phyloP scores from a whole-genome alignment of 2,797 vertebrate genomes.

The Vireo griseus region DNA sequence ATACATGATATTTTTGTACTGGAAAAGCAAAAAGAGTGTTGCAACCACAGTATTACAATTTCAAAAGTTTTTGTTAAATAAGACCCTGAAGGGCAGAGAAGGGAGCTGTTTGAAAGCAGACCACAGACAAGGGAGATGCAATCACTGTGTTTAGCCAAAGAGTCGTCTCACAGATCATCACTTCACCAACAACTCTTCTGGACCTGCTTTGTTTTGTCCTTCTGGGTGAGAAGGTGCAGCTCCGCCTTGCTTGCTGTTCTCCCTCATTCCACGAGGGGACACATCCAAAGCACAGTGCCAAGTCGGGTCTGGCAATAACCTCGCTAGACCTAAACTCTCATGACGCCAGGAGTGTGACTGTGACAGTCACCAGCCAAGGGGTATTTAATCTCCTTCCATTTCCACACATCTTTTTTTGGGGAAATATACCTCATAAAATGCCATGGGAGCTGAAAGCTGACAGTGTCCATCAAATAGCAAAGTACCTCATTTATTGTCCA shows the following conservation, averaged over 20 bases:
- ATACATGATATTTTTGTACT: neutral
- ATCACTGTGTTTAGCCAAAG: neutral
- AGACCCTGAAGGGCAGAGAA: neutral
- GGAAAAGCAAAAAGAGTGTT: neutral
- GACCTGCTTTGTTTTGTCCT: neutral
- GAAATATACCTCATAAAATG: neutral
- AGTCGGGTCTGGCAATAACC: neutral
- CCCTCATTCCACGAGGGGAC: neutral
- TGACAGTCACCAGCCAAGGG: neutral
- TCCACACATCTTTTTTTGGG: neutral
- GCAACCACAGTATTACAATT: neutral
- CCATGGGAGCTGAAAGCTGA: neutral
- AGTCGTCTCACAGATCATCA: neutral
- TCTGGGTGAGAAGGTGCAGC: neutral
- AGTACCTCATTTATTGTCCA: neutral
- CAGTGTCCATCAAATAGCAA: neutral
- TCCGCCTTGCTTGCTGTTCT: neutral
- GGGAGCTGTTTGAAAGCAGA: neutral
- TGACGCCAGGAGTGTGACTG: neutral
- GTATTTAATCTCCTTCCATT: neutral
- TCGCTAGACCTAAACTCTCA: neutral
- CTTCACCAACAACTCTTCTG: neutral
- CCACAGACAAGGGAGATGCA: neutral
- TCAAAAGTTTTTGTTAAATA: neutral
- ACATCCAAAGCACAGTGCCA: neutral